Evolutionary conservation across 2,113 vertebrate species (phyloP).

Genomic region (Stercorarius parasiticus): DNA sequence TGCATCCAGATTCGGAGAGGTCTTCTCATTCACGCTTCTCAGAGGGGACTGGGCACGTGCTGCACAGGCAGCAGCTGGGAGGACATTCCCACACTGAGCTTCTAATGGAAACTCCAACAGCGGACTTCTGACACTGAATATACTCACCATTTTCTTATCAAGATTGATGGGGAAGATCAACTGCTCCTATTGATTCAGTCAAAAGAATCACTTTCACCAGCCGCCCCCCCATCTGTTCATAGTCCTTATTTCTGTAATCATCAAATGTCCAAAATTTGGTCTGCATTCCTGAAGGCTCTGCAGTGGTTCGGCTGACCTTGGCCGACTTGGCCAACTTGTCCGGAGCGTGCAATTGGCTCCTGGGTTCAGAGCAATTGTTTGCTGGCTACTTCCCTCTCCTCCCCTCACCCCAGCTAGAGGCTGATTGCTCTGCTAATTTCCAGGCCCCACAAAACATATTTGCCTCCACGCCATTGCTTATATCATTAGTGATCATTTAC

Average conservation of each 20-base stretch:
- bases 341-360: neutral
- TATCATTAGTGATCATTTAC: constrained; percentile 14
- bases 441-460: constrained; percentile 6
- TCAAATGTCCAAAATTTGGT: neutral
- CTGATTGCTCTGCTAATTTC: constrained; percentile 31
- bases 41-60: accelerated
- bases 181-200: neutral
- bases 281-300: neutral
- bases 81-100: neutral
- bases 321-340: neutral
- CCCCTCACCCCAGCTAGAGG: neutral
- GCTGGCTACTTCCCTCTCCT: neutral
- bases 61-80: neutral
- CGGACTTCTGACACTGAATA: neutral
- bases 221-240: neutral
- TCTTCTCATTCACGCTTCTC: neutral
- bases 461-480: neutral
- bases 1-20: neutral
- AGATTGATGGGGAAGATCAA: constrained; percentile 13
- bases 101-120: constrained; percentile 25
- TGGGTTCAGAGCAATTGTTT: neutral
- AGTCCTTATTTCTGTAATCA: neutral
- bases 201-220: neutral
- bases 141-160: neutral
- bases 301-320: neutral